Evolutionary conservation across 2,888 invertebrate species (phyloP).

Genomic region (Carterocephalus palaemon): DNA sequence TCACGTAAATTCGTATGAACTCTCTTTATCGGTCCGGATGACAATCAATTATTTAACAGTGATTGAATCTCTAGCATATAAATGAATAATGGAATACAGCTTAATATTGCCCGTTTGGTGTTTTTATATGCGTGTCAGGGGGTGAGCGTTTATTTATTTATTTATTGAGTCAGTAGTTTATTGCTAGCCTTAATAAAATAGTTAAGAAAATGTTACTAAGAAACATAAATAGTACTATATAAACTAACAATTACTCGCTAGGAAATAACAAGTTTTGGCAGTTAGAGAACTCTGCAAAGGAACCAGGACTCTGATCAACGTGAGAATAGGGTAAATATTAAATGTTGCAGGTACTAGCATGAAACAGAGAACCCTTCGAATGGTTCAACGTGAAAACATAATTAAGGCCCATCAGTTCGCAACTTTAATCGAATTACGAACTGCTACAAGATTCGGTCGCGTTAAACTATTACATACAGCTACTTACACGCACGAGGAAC

Average conservation of each 20-base stretch:
- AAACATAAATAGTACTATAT: background rate
- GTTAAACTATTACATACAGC: conserved; percentile 10
- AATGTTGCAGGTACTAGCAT: conserved; percentile 1
- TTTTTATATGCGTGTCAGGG: no score
- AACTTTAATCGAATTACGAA: conserved; percentile 61
- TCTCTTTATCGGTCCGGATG: background rate
- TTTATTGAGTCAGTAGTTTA: background rate
- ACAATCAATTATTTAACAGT: no score
- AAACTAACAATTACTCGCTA: conserved; percentile 10
- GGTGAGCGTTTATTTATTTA: background rate
- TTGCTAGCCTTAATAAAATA: background rate
- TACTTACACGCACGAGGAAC: conserved; percentile 11
- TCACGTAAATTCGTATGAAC: conserved; percentile 2
- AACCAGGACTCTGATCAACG: conserved; percentile 25
- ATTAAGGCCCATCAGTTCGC: conserved; percentile 42
- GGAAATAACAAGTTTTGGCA: conserved; percentile 8
- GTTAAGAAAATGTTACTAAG: no score
- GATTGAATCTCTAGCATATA: no score
- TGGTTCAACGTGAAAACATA: conserved; percentile 40
- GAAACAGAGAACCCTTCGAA: conserved; percentile 21
- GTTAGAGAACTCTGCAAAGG: conserved; percentile 2
- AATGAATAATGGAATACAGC: no score
- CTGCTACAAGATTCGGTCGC: conserved; percentile 32
- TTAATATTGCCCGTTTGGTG: no score
- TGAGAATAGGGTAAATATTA: conserved; percentile 6